phyloP scores from a whole-genome alignment of 2,113 vertebrate genomes.

The Gobius niger region DNA sequence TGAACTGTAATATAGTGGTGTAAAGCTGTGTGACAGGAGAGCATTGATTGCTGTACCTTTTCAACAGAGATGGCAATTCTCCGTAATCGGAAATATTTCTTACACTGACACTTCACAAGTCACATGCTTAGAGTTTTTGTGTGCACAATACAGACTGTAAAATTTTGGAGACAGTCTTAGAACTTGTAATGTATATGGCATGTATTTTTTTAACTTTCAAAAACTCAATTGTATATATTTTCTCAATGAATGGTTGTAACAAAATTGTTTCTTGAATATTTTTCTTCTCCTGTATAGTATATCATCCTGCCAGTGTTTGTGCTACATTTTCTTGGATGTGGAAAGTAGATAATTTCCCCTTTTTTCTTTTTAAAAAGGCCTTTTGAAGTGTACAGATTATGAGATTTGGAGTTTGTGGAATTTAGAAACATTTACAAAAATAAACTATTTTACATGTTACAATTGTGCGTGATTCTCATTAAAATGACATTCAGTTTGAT shows the following conservation, averaged over 20 bases:
- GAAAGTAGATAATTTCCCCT: constrained; percentile 87
- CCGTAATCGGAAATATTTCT: constrained; percentile 74
- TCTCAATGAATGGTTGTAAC: constrained; percentile 99
- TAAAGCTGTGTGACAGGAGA: constrained; percentile 48
- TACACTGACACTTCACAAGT: constrained; percentile 84
- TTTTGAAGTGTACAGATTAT: constrained; percentile 99
- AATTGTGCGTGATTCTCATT: constrained; percentile 21
- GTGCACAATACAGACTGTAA: constrained; percentile 93
- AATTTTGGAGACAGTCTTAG: constrained; percentile 85
- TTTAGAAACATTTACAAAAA: constrained; percentile 99
- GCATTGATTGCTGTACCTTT: constrained; percentile 51
- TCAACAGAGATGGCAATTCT: constrained; percentile 64
- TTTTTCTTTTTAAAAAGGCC: constrained; percentile 78
- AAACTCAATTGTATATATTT: constrained; percentile 99
- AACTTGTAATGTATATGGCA: constrained; percentile 98
- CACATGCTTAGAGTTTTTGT: constrained; percentile 83
- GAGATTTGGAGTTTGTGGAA: constrained; percentile 99
- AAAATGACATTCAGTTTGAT: neutral
- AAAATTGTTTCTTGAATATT: constrained; percentile 99
- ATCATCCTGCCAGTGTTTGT: constrained; percentile 96
- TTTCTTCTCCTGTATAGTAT: constrained; percentile 99
- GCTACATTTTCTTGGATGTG: constrained; percentile 89
- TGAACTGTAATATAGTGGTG: constrained; percentile 49
- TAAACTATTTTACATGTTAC: constrained; percentile 99
- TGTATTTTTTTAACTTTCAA: constrained; percentile 99